Evolutionary conservation across 2,113 vertebrate species (phyloP).

Genomic region (Eudyptes chrysolophus): DNA sequence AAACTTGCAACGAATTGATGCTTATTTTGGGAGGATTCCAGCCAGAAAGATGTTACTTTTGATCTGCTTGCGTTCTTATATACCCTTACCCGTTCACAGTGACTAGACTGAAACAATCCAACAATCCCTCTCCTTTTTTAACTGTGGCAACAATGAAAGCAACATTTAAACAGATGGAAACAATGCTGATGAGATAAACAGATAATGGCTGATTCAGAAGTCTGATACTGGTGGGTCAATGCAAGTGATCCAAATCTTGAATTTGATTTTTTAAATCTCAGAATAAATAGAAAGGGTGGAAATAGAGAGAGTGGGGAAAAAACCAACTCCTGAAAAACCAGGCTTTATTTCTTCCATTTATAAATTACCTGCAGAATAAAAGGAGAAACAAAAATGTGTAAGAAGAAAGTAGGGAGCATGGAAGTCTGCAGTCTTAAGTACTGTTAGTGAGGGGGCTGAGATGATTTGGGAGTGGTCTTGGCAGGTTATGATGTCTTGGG

Average conservation of each 20-base stretch:
- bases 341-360: neutral
- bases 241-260: neutral
- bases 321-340: neutral
- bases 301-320: neutral
- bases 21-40: slow-evolving; percentile 15
- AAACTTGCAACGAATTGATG: neutral
- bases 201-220: neutral
- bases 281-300: neutral
- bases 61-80: neutral
- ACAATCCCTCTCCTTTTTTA: neutral
- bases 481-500: neutral
- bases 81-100: neutral
- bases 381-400: neutral
- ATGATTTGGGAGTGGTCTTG: neutral
- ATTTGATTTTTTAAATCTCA: neutral
- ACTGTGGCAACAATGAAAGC: neutral
- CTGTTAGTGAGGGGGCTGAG: neutral
- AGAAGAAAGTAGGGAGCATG: neutral
- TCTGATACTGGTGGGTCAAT: neutral
- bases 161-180: neutral
- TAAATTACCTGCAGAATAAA: neutral
- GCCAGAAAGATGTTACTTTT: neutral
- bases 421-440: neutral
- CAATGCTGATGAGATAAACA: neutral
- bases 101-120: neutral